phyloP scores from a whole-genome alignment of 2,113 vertebrate species.

The Mormoops blainvillei region DNA sequence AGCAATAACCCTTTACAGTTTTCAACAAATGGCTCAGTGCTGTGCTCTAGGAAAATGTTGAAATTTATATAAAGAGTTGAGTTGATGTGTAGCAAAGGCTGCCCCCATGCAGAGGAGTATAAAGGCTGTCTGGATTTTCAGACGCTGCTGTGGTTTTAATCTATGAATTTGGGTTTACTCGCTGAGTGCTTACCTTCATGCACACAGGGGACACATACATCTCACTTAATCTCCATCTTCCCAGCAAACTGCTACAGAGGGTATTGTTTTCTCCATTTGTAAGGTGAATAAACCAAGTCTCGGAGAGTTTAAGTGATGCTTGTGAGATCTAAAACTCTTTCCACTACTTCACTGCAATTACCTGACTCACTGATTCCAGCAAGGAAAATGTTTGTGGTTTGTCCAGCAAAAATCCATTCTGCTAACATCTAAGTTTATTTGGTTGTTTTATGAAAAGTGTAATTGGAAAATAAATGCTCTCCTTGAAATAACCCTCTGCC shows the following conservation, averaged over 20 bases:
- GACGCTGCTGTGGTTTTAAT: background rate
- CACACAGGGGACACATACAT: background rate
- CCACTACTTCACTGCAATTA: background rate
- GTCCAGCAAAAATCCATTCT: background rate
- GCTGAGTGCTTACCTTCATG: background rate
- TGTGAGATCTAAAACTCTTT: background rate
- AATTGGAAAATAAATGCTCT: background rate
- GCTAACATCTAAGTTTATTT: background rate
- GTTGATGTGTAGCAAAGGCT: background rate
- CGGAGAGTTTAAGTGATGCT: background rate
- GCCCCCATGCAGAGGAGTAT: background rate
- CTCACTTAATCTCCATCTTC: background rate
- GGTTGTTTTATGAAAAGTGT: background rate
- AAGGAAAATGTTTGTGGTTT: background rate
- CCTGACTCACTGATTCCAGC: background rate
- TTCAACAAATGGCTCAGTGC: background rate
- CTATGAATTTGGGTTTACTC: background rate
- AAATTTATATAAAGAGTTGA: background rate
- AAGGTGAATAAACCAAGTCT: background rate
- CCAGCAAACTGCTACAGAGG: background rate
- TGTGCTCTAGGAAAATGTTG: background rate
- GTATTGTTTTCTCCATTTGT: background rate
- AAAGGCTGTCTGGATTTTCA: background rate
- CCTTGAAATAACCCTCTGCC: background rate
- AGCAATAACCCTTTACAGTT: background rate